Percentiles rank a stretch among this genome's conserved stretches.
Conservation (phyloP, 1,140 invertebrate species). For the Oryctes rhinoceros region DNA sequence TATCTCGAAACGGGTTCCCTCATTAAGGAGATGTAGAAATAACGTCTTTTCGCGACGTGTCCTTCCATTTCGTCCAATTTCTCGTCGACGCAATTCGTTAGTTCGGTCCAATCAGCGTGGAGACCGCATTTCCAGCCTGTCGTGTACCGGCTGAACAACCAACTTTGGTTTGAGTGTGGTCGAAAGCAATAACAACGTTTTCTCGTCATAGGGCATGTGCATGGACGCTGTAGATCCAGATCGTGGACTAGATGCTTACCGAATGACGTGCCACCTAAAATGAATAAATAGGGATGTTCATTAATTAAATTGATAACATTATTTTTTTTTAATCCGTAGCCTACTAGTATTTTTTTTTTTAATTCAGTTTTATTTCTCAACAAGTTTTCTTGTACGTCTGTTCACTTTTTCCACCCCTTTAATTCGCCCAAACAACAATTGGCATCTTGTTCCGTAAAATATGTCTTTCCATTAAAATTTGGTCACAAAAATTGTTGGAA, state of each 20-base stretch:
- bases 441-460: too few relatives aligned
- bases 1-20: slow-evolving; percentile 85
- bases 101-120: slow-evolving; percentile 98
- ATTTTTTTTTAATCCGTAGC: too few relatives aligned
- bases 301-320: too few relatives aligned
- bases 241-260: slow-evolving; percentile 94
- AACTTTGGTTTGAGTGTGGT: slow-evolving; percentile 89
- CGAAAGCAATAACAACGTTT: slow-evolving; percentile 94
- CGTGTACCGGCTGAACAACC: slow-evolving; percentile 98
- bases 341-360: too few relatives aligned
- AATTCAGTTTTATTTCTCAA: too few relatives aligned
- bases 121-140: slow-evolving; percentile 99
- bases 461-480: too few relatives aligned
- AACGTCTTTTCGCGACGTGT: slow-evolving; percentile 78
- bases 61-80: slow-evolving; percentile 89
- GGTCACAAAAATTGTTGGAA: too few relatives aligned
- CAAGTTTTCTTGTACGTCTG: too few relatives aligned
- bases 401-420: too few relatives aligned
- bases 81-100: slow-evolving; percentile 88
- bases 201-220: slow-evolving; percentile 80
- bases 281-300: background rate
- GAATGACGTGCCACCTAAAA: slow-evolving; percentile 86
- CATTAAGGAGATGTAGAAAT: slow-evolving; percentile 96
- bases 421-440: too few relatives aligned
- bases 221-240: slow-evolving; percentile 87